Percentiles rank a stretch among this genome's conserved stretches.
Evolutionary conservation across 2,797 vertebrate genomes (phyloP).

Genomic region (Lates japonicus): DNA sequence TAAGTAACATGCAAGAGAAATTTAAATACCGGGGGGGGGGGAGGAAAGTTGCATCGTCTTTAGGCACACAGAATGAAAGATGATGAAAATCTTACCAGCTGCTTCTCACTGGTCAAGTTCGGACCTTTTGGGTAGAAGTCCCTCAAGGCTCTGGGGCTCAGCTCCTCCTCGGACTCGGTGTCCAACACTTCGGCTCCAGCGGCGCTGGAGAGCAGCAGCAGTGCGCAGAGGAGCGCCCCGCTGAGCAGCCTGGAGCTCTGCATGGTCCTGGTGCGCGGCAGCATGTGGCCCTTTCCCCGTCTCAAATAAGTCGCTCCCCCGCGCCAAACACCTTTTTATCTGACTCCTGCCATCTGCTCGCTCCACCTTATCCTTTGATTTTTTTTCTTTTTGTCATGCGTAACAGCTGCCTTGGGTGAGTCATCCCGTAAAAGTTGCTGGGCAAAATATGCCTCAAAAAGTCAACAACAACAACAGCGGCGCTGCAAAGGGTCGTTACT

Average conservation of each 20-base stretch:
- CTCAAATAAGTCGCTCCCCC: constrained; percentile 45
- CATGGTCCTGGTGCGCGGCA: constrained; percentile 76
- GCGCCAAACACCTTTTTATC: constrained; percentile 83
- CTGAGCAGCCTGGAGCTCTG: constrained; percentile 82
- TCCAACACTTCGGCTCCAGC: constrained; percentile 71
- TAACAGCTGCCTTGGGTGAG: constrained; percentile 83
- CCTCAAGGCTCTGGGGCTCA: constrained; percentile 85
- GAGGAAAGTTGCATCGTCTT: not conserved
- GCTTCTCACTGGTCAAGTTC: constrained; percentile 87
- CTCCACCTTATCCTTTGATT: constrained; percentile 84
- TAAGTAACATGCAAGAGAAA: not conserved
- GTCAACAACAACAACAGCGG: constrained; percentile 57
- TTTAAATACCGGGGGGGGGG: no score
- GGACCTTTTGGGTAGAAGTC: constrained; percentile 89
- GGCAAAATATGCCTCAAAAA: constrained; percentile 72
- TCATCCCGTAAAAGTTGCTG: constrained; percentile 85
- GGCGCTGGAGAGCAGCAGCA: constrained; percentile 76
- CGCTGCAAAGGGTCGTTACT: constrained; percentile 4
- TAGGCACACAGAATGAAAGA: not conserved
- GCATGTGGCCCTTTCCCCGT: constrained; percentile 35
- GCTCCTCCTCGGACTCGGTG: constrained; percentile 78
- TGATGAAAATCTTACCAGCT: constrained; percentile 82
- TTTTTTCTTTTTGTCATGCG: constrained; percentile 79
- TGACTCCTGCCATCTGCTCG: constrained; percentile 69
- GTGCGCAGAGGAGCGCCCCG: constrained; percentile 78